Conservation (phyloP, 2,888 invertebrate genomes). For the Seira musarum region DNA sequence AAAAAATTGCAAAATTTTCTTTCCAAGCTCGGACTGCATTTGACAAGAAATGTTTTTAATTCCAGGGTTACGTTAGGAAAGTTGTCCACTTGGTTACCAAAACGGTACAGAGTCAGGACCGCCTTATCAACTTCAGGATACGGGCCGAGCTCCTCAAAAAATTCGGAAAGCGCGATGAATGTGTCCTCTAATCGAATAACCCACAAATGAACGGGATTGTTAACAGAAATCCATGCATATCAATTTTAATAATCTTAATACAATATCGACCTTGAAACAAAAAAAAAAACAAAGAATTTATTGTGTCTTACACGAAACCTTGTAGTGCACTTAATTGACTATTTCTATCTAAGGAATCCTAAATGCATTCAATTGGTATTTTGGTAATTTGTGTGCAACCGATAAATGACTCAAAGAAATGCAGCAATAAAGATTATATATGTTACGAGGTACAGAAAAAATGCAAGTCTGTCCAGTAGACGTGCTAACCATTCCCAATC, state of each 20-base stretch:
- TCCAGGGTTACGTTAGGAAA: constrained; percentile 72
- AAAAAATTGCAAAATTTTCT: background rate
- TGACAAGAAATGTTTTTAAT: too few species aligned
- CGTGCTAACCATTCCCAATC: constrained; percentile 62
- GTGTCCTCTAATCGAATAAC: constrained; percentile 49
- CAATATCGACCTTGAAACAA: too few species aligned
- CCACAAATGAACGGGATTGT: background rate
- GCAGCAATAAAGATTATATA: constrained; percentile 47
- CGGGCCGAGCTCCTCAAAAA: constrained; percentile 54
- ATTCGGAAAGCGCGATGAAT: constrained; percentile 62
- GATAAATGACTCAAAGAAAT: constrained; percentile 28
- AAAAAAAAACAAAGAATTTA: too few species aligned
- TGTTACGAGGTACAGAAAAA: constrained; percentile 45
- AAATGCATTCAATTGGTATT: too few species aligned
- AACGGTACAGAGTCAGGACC: constrained; percentile 61
- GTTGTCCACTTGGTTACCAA: constrained; percentile 49
- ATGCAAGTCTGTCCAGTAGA: constrained; percentile 55
- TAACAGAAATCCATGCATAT: background rate
- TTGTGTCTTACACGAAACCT: too few species aligned
- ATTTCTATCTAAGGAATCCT: too few species aligned
- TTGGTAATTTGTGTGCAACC: too few species aligned
- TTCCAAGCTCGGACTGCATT: too few species aligned
- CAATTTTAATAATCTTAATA: too few species aligned
- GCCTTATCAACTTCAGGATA: constrained; percentile 61
- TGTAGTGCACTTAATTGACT: too few species aligned